phyloP scores from a whole-genome alignment of 2,113 vertebrate genomes.

The Myocastor coypus region DNA sequence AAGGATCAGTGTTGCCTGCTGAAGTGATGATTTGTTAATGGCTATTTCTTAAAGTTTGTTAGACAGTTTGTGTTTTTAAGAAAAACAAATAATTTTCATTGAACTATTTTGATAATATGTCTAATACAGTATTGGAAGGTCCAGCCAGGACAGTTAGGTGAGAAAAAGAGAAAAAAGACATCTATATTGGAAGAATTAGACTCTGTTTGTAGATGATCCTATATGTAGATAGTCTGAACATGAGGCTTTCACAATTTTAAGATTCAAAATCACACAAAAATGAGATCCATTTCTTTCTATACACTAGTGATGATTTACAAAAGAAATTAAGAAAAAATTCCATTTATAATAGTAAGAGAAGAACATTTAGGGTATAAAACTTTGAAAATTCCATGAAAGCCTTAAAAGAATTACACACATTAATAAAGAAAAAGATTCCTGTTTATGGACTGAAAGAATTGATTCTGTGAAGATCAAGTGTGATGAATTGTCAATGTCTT shows the following conservation, averaged over 20 bases:
- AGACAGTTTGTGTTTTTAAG: background rate
- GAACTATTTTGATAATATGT: background rate
- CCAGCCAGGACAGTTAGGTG: background rate
- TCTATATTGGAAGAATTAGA: background rate
- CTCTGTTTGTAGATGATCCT: background rate
- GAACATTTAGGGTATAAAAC: background rate
- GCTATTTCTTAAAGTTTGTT: background rate
- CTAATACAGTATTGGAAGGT: background rate
- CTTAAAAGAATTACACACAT: background rate
- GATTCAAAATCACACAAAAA: background rate
- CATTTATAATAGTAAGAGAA: background rate
- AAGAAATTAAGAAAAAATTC: slow-evolving; percentile 6
- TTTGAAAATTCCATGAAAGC: background rate
- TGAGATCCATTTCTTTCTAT: background rate
- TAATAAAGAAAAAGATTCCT: background rate
- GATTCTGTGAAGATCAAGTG: background rate
- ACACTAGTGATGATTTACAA: background rate
- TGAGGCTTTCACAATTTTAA: background rate
- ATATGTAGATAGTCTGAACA: background rate
- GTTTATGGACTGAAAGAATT: background rate
- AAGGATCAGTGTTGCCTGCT: background rate
- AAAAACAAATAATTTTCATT: background rate
- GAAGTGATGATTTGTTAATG: background rate
- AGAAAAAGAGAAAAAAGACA: background rate
- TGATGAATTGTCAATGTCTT: background rate